Conservation (phyloP, 2,888 invertebrate species). For the Parapristionchus giblindavisi region DNA sequence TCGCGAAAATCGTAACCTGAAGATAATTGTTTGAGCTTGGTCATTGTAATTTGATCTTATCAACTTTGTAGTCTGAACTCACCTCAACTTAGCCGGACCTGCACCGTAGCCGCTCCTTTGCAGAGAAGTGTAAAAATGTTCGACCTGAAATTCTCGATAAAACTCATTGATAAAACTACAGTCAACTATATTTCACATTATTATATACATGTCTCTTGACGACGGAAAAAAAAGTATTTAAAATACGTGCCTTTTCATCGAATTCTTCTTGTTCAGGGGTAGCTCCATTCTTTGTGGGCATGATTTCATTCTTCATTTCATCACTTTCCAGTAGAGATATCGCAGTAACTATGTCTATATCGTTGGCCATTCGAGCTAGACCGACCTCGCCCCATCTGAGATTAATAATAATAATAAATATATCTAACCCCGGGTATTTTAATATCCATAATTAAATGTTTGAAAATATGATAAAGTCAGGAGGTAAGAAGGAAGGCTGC, state of each 20-base stretch:
- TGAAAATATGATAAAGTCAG: no score
- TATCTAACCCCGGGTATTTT: no score
- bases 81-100: conserved; percentile 96
- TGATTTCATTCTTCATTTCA: conserved; percentile 23
- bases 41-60: background rate
- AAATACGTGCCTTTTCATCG: conserved; percentile 40
- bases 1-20: conserved; percentile 87
- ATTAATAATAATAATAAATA: background rate
- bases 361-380: conserved; percentile 85
- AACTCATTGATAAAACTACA: background rate
- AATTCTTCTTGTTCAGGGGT: conserved; percentile 68
- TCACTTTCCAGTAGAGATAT: conserved; percentile 71
- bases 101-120: conserved; percentile 96
- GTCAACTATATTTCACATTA: no score
- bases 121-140: conserved; percentile 91
- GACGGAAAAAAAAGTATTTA: background rate
- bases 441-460: no score
- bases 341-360: conserved; percentile 89
- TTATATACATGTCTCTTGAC: no score
- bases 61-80: conserved; percentile 57
- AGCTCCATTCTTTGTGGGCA: no score
- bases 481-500: no score
- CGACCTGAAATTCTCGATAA: conserved; percentile 76
- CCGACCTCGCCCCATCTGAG: conserved; percentile 76
- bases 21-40: conserved; percentile 34